Evolutionary conservation across 2,797 vertebrate species (phyloP).

Genomic region (Myotis planiceps): DNA sequence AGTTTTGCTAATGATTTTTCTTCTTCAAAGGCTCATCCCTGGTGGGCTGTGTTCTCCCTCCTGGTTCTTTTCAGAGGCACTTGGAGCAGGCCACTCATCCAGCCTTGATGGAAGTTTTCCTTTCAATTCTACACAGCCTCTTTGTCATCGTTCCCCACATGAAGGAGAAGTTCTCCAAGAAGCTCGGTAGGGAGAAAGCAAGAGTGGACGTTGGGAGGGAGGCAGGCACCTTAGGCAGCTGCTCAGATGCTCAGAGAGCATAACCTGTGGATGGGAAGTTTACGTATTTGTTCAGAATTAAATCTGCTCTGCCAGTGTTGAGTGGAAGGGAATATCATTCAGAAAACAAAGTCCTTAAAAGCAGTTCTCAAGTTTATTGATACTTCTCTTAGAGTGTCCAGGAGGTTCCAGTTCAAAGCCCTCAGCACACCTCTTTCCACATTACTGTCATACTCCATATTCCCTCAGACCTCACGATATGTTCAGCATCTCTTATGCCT

Average conservation of each 20-base stretch:
- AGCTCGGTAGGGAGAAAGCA: slow-evolving; percentile 90
- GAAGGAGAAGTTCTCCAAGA: slow-evolving; percentile 91
- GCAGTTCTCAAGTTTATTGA: background rate
- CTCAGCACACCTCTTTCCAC: background rate
- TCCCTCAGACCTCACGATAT: background rate
- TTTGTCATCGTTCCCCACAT: slow-evolving; percentile 91
- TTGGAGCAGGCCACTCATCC: slow-evolving; percentile 87
- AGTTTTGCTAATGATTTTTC: background rate
- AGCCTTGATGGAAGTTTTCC: slow-evolving; percentile 91
- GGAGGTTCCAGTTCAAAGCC: background rate
- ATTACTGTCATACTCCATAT: background rate
- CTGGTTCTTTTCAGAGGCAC: slow-evolving; percentile 86
- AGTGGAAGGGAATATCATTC: background rate
- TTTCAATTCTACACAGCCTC: slow-evolving; percentile 90
- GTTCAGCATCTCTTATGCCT: background rate
- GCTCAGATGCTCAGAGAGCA: background rate
- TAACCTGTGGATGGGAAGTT: background rate
- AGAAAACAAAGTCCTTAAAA: background rate
- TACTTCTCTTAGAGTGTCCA: background rate
- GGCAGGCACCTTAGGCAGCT: background rate
- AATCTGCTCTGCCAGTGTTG: background rate
- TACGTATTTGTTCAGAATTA: background rate
- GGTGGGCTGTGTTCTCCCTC: background rate
- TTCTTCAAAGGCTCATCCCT: slow-evolving; percentile 36
- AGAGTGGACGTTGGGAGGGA: background rate